A percentile compares a stretch with the other conserved stretches of the same genome.
Conservation (phyloP, 2,888 invertebrate species). For the Rotaria macrura region DNA sequence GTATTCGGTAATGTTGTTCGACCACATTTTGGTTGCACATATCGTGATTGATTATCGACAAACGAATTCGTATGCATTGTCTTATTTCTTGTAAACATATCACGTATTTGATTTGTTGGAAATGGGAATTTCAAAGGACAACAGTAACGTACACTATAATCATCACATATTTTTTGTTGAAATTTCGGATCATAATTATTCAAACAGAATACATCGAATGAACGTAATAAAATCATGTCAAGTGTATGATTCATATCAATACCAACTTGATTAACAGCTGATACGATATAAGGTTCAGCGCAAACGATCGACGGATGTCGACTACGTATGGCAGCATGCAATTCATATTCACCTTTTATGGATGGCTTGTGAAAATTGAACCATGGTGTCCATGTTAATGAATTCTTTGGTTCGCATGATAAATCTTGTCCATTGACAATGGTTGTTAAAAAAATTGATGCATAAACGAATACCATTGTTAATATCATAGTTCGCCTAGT, state of each 20-base stretch:
- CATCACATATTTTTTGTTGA: slow-evolving; percentile 5
- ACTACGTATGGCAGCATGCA: not conserved
- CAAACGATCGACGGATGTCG: not conserved
- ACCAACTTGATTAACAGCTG: slow-evolving; percentile 5
- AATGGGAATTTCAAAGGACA: not conserved
- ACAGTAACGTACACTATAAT: slow-evolving; percentile 1
- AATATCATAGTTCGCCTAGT: not conserved
- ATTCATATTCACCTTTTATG: not conserved
- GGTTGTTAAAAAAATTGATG: not conserved
- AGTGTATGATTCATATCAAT: slow-evolving; percentile 13
- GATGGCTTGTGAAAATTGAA: slow-evolving; percentile 10
- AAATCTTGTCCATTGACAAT: not conserved
- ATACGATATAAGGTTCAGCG: not conserved
- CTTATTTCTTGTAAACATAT: not conserved
- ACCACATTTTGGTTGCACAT: not conserved
- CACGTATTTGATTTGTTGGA: not conserved
- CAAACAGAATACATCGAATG: not conserved
- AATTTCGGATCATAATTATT: slow-evolving; percentile 15
- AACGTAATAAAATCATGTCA: not conserved
- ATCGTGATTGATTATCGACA: not conserved
- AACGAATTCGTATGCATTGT: not conserved
- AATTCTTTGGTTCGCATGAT: not conserved
- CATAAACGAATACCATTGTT: not conserved
- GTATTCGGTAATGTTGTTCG: not conserved
- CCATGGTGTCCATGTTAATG: not conserved